A percentile compares a stretch with the other conserved stretches of the same genome.
Conservation (phyloP, 2,888 invertebrate species). For the Caradrina clavipalpis region DNA sequence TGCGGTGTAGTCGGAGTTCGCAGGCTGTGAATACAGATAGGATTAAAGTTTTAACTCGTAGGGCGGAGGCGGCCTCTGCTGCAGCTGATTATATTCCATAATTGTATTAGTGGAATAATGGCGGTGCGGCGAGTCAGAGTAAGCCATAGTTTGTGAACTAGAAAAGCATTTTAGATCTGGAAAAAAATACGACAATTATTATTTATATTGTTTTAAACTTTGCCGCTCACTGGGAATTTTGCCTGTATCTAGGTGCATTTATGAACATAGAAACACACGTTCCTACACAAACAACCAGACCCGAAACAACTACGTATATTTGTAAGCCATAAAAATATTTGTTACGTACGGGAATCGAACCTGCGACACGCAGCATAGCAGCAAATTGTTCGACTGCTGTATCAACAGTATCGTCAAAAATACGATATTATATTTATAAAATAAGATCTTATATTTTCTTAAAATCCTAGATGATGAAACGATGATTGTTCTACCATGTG, state of each 20-base stretch:
- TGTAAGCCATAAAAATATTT: no score
- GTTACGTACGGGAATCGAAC: no score
- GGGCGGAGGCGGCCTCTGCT: slow-evolving; percentile 41
- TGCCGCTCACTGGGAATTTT: no score
- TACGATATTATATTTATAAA: no score
- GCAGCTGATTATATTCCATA: slow-evolving; percentile 59
- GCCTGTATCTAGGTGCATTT: no score
- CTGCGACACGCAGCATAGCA: no score
- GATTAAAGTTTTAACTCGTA: slow-evolving; percentile 70
- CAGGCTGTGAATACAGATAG: slow-evolving; percentile 68
- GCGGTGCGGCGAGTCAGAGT: slow-evolving; percentile 18
- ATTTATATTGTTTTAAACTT: no score
- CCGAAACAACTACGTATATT: no score
- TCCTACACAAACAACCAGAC: no score
- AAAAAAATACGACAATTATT: neutral
- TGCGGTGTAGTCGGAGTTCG: slow-evolving; percentile 64
- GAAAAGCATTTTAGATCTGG: neutral
- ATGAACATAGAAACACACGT: no score
- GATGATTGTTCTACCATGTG: neutral
- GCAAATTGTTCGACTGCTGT: no score
- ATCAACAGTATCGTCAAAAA: no score
- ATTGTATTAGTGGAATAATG: slow-evolving; percentile 56
- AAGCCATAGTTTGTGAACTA: slow-evolving; percentile 14
- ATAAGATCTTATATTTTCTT: neutral
- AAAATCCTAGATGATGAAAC: neutral